Conservation (phyloP, 37 sponge, comb jelly and placozoan species). For the Crambe crambe region DNA sequence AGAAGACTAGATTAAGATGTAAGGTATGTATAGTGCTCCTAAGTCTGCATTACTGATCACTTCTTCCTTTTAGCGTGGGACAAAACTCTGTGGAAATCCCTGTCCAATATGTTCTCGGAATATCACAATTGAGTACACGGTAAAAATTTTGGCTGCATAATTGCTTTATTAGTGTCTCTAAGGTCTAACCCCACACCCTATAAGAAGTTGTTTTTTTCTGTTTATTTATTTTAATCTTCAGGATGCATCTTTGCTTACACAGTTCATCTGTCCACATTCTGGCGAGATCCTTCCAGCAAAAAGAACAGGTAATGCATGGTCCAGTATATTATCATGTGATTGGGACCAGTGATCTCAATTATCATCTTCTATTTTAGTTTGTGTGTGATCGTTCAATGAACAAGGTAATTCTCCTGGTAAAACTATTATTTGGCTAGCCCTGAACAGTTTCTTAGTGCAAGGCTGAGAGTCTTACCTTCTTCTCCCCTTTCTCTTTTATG, state of each 20-base stretch:
- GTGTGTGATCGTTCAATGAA: no score
- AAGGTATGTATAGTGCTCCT: background rate
- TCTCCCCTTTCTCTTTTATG: no score
- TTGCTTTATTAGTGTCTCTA: no score
- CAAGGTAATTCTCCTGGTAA: no score
- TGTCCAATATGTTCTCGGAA: background rate
- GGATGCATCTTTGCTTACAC: background rate
- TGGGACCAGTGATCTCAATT: no score
- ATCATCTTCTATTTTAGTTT: no score
- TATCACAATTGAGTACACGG: background rate
- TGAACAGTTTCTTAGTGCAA: no score
- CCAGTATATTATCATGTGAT: no score
- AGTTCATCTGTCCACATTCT: slow-evolving; percentile 11
- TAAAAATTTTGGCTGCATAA: no score
- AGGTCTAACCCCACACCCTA: background rate
- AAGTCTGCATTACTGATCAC: background rate
- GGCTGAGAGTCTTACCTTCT: no score
- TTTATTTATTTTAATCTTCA: background rate
- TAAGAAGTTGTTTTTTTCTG: no score
- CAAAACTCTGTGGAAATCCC: background rate
- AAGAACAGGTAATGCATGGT: slow-evolving; percentile 2
- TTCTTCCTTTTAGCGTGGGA: background rate
- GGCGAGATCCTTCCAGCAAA: background rate
- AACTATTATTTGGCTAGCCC: no score
- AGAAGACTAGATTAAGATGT: background rate